A percentile compares a stretch with the other conserved stretches of the same genome.
phyloP scores from a whole-genome alignment of 2,113 vertebrate species.

The Platysteira castanea region DNA sequence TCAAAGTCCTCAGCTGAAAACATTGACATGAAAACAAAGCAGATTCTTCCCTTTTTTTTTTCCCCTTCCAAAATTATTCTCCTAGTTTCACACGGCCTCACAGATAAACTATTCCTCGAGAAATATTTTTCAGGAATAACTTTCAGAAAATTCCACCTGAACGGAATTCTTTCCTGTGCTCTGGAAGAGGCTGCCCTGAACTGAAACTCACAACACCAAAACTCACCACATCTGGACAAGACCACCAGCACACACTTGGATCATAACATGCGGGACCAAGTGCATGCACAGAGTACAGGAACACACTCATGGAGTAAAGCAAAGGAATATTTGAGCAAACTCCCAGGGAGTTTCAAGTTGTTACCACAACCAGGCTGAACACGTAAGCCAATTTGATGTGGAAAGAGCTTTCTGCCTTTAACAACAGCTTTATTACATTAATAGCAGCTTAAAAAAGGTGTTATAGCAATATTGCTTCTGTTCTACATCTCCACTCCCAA shows the following conservation, averaged over 20 bases:
- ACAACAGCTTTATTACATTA: not conserved
- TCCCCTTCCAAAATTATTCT: not conserved
- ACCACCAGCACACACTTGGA: rapidly evolving
- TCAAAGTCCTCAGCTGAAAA: not conserved
- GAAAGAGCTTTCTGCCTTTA: not conserved
- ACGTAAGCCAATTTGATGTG: rapidly evolving
- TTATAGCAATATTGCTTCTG: not conserved
- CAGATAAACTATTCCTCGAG: not conserved
- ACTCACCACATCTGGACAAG: not conserved
- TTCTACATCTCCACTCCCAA: not conserved
- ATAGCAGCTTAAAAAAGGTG: not conserved
- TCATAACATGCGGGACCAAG: not conserved
- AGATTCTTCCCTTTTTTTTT: not conserved
- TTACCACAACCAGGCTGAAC: not conserved
- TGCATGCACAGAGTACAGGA: not conserved
- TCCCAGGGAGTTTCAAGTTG: not conserved
- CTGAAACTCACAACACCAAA: not conserved
- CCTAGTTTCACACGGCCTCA: not conserved
- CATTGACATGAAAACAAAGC: not conserved
- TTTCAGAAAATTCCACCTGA: not conserved
- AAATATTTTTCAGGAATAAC: not conserved
- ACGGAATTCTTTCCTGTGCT: rapidly evolving
- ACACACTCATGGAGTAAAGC: not conserved
- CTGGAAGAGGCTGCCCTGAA: no score
- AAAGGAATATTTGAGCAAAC: not conserved